Conservation (phyloP, 2,113 vertebrate species). For the Notiomystis cincta region DNA sequence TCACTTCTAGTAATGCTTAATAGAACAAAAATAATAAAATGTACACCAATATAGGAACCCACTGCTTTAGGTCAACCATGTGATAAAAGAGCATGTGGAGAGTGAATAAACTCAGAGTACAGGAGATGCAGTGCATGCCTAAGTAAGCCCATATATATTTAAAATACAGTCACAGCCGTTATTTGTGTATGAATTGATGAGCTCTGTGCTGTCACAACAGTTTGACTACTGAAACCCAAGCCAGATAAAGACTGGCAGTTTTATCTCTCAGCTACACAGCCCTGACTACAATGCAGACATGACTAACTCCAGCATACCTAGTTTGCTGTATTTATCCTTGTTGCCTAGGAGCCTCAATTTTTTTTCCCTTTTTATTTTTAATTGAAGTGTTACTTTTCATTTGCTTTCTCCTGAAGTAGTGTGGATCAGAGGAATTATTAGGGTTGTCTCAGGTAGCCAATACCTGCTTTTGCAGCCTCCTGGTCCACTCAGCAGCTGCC, state of each 20-base stretch:
- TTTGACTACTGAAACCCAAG: slow-evolving; percentile 1
- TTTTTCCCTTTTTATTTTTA: neutral
- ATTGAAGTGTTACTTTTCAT: neutral
- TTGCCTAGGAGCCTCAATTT: neutral
- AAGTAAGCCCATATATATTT: neutral
- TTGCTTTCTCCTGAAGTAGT: neutral
- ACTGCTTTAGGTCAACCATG: neutral
- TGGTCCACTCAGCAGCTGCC: neutral
- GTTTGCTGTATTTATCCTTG: neutral
- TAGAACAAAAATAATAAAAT: neutral
- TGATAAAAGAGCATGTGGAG: neutral
- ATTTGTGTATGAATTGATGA: slow-evolving; percentile 1
- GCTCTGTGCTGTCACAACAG: neutral
- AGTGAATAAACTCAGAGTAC: neutral
- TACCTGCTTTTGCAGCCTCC: neutral
- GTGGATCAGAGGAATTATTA: neutral
- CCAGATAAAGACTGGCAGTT: neutral
- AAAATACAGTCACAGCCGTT: neutral
- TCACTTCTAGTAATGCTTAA: neutral
- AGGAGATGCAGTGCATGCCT: neutral
- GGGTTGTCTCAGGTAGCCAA: neutral
- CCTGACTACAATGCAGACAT: neutral
- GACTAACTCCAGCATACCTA: neutral
- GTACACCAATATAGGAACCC: neutral
- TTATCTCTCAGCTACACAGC: neutral